Evolutionary conservation across 2,888 invertebrate species (phyloP), one percentile per base, ranked within the genome.

Genomic region (Clistopyga incitator): DNA sequence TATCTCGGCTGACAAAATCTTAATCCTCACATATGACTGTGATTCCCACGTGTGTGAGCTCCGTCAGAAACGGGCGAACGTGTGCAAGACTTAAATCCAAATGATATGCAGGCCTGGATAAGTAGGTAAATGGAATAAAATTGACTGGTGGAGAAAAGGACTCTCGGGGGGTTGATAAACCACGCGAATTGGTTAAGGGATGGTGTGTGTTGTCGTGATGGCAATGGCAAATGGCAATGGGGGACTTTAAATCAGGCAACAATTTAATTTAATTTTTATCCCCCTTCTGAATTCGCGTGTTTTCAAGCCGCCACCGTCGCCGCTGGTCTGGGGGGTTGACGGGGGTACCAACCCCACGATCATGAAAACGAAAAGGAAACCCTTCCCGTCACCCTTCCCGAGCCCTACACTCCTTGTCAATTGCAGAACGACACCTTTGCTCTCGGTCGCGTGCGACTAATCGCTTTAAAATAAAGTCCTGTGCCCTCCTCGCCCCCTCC

Each of bases 381-480:
- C 11, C n/a, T n/a, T n/a, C n/a, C 56, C 61, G 18, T 45, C 23
- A 29, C 61, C 61, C 76, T 42, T 61, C 11, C 54, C 20, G 6
- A 18, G 70, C 67, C 72, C 78, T 75, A 52, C 67, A 79, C 75
- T 68, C 68, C 90, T 91, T 91, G 92, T 92, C 92, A 92, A 91
- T 92, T 89, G 92, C 92, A 92, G 92, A 90, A 91, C 90, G 90
- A 91, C 92, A 92, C 91, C 91, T 92, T 91, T 90, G 89, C 88
- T 89, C 89, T 80, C 88, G 90, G 83, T 90, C 91, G 91, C 92
- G 91, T 92, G 92, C 91, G 90, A 89, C 90, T 92, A 92, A 92
- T 92, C 92, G 92, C 91, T 92, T 92, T 91, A 91, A 88, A 92
- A 92, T 92, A 90, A 90, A 91, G 90, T 90, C 88, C 88, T 38